Percentiles rank a stretch among this genome's conserved stretches.
Evolutionary conservation across 2,113 vertebrate species (phyloP).

Genomic region (Tenebrosternarchus preto): DNA sequence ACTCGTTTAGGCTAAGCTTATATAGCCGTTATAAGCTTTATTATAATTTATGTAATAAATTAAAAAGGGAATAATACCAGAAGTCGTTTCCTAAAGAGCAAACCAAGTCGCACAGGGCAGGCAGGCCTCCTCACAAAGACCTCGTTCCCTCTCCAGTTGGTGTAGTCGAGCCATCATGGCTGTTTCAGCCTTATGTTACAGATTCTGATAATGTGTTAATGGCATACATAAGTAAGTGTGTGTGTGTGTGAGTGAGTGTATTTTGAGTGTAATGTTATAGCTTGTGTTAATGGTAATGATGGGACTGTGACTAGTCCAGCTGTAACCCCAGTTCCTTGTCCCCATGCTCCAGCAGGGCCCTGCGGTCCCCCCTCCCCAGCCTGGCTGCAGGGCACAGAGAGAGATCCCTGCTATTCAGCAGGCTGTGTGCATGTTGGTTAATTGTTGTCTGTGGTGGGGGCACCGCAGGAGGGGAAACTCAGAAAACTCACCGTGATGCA

Average conservation of each 20-base stretch:
- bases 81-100: not conserved
- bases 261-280: constrained; percentile 40
- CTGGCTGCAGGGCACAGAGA: constrained; percentile 19
- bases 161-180: constrained; percentile 29
- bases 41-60: not conserved
- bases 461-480: constrained; percentile 60
- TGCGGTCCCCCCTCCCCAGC: constrained; percentile 9
- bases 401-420: constrained; percentile 49
- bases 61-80: not conserved
- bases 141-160: constrained; percentile 42
- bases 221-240: constrained; percentile 30
- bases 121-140: constrained; percentile 24
- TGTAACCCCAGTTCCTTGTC: constrained; percentile 44
- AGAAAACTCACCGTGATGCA: constrained; percentile 53
- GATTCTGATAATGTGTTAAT: constrained; percentile 54
- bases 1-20: not conserved
- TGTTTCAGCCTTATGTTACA: constrained; percentile 42
- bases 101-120: constrained; percentile 8
- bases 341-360: constrained; percentile 34
- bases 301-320: constrained; percentile 40
- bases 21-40: too few relatives aligned
- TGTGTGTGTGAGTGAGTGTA: constrained; percentile 16
- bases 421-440: constrained; percentile 58
- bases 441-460: constrained; percentile 57
- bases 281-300: constrained; percentile 48